These are phyloP conservation scores for Monopis laevigella DNA, from an alignment of 2,888 invertebrate genomes.

Conservation along the genomic window DNA sequence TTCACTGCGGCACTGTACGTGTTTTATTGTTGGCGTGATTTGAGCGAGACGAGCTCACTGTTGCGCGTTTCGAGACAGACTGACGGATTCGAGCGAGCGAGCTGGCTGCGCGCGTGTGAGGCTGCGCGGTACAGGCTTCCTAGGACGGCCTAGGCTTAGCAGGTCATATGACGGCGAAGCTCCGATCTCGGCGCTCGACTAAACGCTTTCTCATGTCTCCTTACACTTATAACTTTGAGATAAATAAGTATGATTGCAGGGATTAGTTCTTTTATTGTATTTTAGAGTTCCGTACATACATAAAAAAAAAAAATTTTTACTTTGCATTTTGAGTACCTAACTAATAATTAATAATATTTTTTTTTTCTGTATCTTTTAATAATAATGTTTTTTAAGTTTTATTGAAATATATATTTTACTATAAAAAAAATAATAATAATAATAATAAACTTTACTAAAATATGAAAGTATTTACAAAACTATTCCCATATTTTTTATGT, in stretches of 20 bases:
- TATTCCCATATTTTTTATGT: no score
- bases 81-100: slow-evolving; percentile 1
- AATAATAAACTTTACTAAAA: no score
- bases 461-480: no score
- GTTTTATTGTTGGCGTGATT: neutral
- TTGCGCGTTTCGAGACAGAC: slow-evolving; percentile 2
- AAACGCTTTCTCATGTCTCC: slow-evolving; percentile 3
- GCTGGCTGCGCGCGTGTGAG: slow-evolving; percentile 1
- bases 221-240: slow-evolving; percentile 2
- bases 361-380: no score
- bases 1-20: slow-evolving; percentile 7
- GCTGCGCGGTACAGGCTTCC: slow-evolving; percentile 5
- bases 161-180: neutral
- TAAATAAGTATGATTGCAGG: slow-evolving; percentile 2
- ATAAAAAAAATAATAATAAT: no score
- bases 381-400: no score
- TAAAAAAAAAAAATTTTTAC: no score
- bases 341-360: no score
- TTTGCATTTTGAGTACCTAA: no score
- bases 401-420: no score
- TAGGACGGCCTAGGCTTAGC: slow-evolving; percentile 2
- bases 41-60: neutral
- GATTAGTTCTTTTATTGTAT: neutral
- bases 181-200: neutral
- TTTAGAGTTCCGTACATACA: no score